phyloP scores from a whole-genome alignment of 1,140 invertebrate species.

The Cyphomyrmex costatus region DNA sequence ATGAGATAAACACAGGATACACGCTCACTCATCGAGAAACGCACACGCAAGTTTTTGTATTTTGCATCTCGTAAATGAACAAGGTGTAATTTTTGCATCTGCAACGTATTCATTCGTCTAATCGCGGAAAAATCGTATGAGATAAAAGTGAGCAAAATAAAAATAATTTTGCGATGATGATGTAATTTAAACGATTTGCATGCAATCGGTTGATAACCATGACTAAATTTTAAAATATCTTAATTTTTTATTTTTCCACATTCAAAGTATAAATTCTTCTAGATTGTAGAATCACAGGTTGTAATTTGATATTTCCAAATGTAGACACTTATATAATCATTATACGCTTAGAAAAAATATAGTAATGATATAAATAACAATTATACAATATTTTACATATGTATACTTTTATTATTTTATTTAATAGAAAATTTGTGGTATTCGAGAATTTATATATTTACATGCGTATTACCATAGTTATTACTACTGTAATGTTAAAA shows the following conservation, averaged over 20 bases:
- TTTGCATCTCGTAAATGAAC: background rate
- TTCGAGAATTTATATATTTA: too few species aligned
- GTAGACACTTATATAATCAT: too few species aligned
- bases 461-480: too few species aligned
- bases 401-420: too few species aligned
- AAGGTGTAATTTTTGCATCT: background rate
- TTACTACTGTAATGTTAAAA: too few species aligned
- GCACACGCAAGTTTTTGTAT: slow-evolving; percentile 25
- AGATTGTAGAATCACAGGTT: background rate
- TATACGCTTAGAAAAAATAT: too few species aligned
- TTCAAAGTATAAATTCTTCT: background rate
- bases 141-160: background rate
- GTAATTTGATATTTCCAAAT: too few species aligned
- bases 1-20: slow-evolving; percentile 48
- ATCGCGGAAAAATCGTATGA: background rate
- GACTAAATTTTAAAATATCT: background rate
- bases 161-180: background rate
- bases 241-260: background rate
- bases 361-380: too few species aligned
- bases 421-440: too few species aligned
- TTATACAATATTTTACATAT: too few species aligned
- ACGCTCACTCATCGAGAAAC: background rate
- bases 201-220: background rate
- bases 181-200: background rate
- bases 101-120: background rate